Percentiles rank a stretch among this genome's conserved stretches.
phyloP scores from a whole-genome alignment of 2,797 vertebrate genomes.

The Gadopsis bispinosus region DNA sequence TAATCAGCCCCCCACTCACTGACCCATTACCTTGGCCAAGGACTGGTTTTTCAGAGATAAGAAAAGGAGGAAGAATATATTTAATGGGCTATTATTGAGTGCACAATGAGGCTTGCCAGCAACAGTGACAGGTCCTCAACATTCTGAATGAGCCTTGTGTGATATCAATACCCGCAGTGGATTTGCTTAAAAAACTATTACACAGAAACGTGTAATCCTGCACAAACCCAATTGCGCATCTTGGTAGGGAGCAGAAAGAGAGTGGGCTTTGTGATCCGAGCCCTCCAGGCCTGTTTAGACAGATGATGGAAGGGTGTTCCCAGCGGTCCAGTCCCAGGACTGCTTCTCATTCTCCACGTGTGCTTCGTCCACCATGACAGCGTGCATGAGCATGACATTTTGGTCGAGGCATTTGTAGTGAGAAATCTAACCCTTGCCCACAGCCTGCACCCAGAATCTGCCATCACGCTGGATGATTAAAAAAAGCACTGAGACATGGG shows the following conservation, averaged over 20 bases:
- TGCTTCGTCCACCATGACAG: slow-evolving; percentile 65
- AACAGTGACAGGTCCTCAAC: slow-evolving; percentile 84
- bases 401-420: slow-evolving; percentile 69
- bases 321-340: slow-evolving; percentile 74
- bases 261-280: slow-evolving; percentile 73
- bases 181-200: slow-evolving; percentile 77
- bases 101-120: slow-evolving; percentile 83
- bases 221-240: slow-evolving; percentile 62
- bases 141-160: slow-evolving; percentile 76
- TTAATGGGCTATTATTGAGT: slow-evolving; percentile 84
- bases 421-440: slow-evolving; percentile 62
- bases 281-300: slow-evolving; percentile 79
- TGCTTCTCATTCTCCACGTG: slow-evolving; percentile 78
- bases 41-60: slow-evolving; percentile 84
- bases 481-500: slow-evolving; percentile 43
- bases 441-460: slow-evolving; percentile 41
- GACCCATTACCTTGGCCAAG: slow-evolving; percentile 80
- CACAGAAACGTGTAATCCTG: slow-evolving; percentile 79
- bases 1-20: slow-evolving; percentile 76
- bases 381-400: slow-evolving; percentile 77
- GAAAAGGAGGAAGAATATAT: slow-evolving; percentile 80
- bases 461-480: slow-evolving; percentile 52
- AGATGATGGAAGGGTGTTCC: slow-evolving; percentile 83
- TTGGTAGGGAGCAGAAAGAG: slow-evolving; percentile 57
- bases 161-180: slow-evolving; percentile 82